These are phyloP conservation scores for Meleagris gallopavo DNA, from an alignment of 2,113 vertebrate genomes.

Conservation along the genomic window DNA sequence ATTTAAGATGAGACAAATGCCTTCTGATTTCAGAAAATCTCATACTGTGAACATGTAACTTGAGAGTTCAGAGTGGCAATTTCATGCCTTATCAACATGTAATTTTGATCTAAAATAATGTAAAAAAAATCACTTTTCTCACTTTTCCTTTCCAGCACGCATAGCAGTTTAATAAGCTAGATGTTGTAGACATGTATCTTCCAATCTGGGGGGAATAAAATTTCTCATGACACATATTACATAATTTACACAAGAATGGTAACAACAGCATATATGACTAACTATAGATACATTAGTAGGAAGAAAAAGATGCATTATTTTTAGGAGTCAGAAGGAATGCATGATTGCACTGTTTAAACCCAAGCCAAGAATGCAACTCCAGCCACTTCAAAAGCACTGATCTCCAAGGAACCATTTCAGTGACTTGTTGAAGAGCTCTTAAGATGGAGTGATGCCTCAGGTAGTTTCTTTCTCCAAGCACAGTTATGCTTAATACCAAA, in stretches of 20 bases:
- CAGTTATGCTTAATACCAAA: not conserved
- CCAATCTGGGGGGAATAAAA: no score
- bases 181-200: accelerated
- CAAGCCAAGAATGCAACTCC: not conserved
- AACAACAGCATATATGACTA: not conserved
- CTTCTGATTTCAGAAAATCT: not conserved
- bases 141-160: not conserved
- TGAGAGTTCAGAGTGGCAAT: not conserved
- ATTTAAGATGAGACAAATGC: not conserved
- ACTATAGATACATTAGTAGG: accelerated
- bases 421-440: not conserved
- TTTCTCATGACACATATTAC: not conserved
- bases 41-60: not conserved
- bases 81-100: not conserved
- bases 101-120: not conserved
- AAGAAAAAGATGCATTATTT: accelerated
- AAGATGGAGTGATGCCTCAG: not conserved
- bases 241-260: accelerated
- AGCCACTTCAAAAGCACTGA: not conserved
- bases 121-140: not conserved
- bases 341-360: not conserved
- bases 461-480: not conserved
- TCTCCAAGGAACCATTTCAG: not conserved
- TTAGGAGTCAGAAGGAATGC: not conserved
- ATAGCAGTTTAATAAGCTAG: not conserved